Base-by-base conservation (phyloP, 2,888 invertebrate genomes). In the Drosophila macrospina region DNA sequence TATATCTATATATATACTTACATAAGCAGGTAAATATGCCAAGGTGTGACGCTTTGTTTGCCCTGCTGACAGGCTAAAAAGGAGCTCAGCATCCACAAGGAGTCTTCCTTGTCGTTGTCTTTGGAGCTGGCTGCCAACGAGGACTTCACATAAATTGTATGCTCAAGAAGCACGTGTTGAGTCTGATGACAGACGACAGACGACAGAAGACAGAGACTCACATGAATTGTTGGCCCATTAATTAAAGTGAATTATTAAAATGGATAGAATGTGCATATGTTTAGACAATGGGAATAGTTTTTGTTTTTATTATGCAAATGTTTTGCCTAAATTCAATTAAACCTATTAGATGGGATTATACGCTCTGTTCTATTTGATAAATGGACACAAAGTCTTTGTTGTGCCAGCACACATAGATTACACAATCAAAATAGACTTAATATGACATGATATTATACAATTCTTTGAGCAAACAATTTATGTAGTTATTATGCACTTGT, bases 181-280 rank as follows among this genome's bases (percentile, higher is more conserved):
- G 56, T 44, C 39, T 34, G 44, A 48, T 28, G 26, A 42, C 47
- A 44, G 42, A 48, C 34, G 26, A 48, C 45, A 44, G 42, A 37
- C 36, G 15, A 32, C 20, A 20, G 20, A 20, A 3, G 20, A 20
- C 20, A 11, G 6, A n/a, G 15, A 54, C 54, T 55, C 61, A 72
- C 50, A 41, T 50, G 61, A 61, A 28, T 24, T 63, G 63, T 52
- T 30, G 30, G 34, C 44, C 52, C 45, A 77, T 74, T 77, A 77
- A 74, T 77, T 77, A 72, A 66, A 62, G 37, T 66, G 50, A 62
- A 47, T 57, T 72, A 62, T 72, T 77, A 44, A 71, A 71, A 52
- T 59, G 66, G 54, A 66, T 72, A 44, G 36, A 41, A 44, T 64
- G 52, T 57, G 15, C 42, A 20, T 32, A 28, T 11, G 15, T 15